These are phyloP conservation scores for Acromyrmex heyeri DNA, from an alignment of 1,140 invertebrate genomes.

Conservation along the genomic window DNA sequence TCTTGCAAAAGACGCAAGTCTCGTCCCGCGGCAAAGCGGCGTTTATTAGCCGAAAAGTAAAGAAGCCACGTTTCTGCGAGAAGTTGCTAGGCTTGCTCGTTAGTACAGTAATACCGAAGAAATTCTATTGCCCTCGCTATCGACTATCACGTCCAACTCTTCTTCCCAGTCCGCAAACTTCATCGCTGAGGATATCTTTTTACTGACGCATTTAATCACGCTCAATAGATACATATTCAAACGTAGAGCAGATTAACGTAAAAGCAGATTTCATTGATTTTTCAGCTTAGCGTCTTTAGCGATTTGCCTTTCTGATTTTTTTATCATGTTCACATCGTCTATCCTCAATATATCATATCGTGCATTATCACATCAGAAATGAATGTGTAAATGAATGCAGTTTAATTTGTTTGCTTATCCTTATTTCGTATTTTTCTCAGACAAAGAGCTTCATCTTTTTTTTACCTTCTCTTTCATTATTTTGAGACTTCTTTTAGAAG, in stretches of 20 bases:
- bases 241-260: not conserved
- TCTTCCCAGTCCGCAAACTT: not conserved
- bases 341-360: not conserved
- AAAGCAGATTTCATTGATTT: not conserved
- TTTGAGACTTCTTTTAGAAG: not conserved
- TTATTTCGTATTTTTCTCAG: not conserved
- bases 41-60: slow-evolving; percentile 48
- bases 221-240: not conserved
- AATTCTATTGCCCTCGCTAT: slow-evolving; percentile 66
- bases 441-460: not conserved
- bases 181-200: slow-evolving; percentile 8
- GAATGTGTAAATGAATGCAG: not conserved
- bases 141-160: slow-evolving; percentile 55
- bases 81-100: slow-evolving; percentile 63
- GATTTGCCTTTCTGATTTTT: not conserved
- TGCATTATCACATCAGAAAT: not conserved
- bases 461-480: not conserved
- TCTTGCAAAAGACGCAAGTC: slow-evolving; percentile 10
- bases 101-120: slow-evolving; percentile 34
- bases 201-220: not conserved
- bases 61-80: slow-evolving; percentile 53
- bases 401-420: not conserved
- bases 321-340: not conserved
- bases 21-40: not conserved
- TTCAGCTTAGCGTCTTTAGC: not conserved